Conservation (phyloP, 2,113 vertebrate genomes). For the Tetrax tetrax region DNA sequence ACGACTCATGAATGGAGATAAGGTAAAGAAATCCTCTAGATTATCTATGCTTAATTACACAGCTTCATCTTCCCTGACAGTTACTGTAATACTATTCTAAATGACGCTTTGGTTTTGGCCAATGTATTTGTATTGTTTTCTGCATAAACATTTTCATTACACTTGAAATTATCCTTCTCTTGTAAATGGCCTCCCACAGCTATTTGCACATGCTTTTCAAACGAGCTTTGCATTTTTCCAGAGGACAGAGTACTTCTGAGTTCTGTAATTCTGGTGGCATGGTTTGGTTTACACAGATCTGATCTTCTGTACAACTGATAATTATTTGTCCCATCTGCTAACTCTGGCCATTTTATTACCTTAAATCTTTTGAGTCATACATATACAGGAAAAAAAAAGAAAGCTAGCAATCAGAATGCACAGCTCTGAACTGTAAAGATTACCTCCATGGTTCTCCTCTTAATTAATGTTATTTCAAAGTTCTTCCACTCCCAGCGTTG, state of each 20-base stretch:
- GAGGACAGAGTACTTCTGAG: background rate
- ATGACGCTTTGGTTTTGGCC: background rate
- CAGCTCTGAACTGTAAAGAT: background rate
- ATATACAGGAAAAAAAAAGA: background rate
- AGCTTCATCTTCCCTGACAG: background rate
- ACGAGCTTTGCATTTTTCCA: background rate
- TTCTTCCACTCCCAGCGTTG: slow-evolving; percentile 96
- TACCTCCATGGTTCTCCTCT: slow-evolving; percentile 96
- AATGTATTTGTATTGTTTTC: background rate
- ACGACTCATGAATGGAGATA: background rate
- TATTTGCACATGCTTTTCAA: background rate
- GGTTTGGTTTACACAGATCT: background rate
- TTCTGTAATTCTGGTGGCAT: background rate
- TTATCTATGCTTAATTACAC: background rate
- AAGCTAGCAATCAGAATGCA: background rate
- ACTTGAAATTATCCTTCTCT: background rate
- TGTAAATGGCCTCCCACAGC: background rate
- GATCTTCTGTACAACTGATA: background rate
- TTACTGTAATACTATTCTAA: background rate
- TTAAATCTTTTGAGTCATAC: background rate
- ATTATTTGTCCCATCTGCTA: background rate
- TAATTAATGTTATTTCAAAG: slow-evolving; percentile 89
- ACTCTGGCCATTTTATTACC: background rate
- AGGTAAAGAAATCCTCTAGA: background rate
- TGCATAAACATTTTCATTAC: background rate